phyloP scores from a whole-genome alignment of 2,888 invertebrate genomes.

The Chouioia cunea region DNA sequence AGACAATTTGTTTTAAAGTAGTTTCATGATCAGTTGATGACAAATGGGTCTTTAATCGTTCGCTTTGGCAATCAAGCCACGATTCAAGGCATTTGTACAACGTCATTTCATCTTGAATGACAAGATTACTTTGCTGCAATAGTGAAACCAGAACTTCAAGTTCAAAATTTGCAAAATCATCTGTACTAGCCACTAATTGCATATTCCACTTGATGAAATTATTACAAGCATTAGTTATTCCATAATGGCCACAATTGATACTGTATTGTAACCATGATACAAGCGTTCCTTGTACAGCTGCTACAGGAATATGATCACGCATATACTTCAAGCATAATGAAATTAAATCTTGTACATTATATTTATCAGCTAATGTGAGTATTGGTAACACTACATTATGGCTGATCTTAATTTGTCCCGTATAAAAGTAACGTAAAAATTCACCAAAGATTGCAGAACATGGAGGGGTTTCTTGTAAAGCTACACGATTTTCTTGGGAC shows the following conservation, averaged over 20 bases:
- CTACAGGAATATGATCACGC: conserved; percentile 87
- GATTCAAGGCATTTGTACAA: conserved; percentile 81
- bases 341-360: conserved; percentile 92
- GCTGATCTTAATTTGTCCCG: conserved; percentile 89
- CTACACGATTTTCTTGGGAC: conserved; percentile 85
- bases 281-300: conserved; percentile 83
- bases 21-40: conserved; percentile 69
- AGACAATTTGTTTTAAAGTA: conserved; percentile 78
- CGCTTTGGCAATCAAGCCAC: conserved; percentile 84
- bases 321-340: conserved; percentile 88
- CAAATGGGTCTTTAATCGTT: conserved; percentile 68
- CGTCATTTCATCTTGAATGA: conserved; percentile 89
- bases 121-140: conserved; percentile 87
- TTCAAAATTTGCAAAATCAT: conserved; percentile 87
- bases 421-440: conserved; percentile 91
- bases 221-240: conserved; percentile 81
- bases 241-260: conserved; percentile 82
- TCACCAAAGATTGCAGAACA: conserved; percentile 89
- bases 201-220: conserved; percentile 93
- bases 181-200: conserved; percentile 82
- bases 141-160: conserved; percentile 82
- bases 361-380: conserved; percentile 92
- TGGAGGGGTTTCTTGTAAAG: conserved; percentile 86
- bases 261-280: conserved; percentile 94
- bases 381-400: conserved; percentile 88